Evolutionary conservation across 2,888 invertebrate species (phyloP).

Genomic region (Microdon myrmicae): DNA sequence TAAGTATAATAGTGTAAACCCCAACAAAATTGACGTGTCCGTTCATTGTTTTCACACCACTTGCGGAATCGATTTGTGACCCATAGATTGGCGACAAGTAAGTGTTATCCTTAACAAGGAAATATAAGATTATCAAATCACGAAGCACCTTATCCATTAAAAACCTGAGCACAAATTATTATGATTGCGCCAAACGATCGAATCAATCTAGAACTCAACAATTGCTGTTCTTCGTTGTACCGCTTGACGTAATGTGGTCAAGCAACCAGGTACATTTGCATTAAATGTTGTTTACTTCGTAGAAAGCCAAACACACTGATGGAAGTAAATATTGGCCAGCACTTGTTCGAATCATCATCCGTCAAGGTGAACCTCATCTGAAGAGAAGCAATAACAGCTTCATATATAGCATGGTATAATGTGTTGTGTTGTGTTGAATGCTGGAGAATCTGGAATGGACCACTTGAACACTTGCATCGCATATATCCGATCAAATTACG

Average conservation of each 20-base stretch:
- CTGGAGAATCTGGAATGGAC: too few species aligned
- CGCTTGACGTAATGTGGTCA: background rate
- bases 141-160: too few species aligned
- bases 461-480: too few species aligned
- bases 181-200: constrained; percentile 1
- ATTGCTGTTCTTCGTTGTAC: constrained; percentile 5
- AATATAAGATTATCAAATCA: too few species aligned
- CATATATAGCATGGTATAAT: too few species aligned
- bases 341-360: background rate
- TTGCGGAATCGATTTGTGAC: constrained; percentile 41
- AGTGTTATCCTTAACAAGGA: constrained; percentile 32
- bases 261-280: background rate
- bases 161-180: too few species aligned
- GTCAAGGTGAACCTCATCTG: constrained; percentile 41
- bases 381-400: too few species aligned
- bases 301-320: constrained; percentile 3
- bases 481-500: too few species aligned
- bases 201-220: background rate
- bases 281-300: too few species aligned
- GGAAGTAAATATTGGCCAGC: too few species aligned
- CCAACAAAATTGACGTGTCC: constrained; percentile 12
- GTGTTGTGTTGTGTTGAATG: too few species aligned
- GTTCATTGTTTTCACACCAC: constrained; percentile 26
- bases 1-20: too few species aligned
- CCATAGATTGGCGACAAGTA: constrained; percentile 29